Evolutionary conservation across 1,140 invertebrate genomes (phyloP), one percentile per base, ranked within the genome.

Genomic region (Drosophila tristis): DNA sequence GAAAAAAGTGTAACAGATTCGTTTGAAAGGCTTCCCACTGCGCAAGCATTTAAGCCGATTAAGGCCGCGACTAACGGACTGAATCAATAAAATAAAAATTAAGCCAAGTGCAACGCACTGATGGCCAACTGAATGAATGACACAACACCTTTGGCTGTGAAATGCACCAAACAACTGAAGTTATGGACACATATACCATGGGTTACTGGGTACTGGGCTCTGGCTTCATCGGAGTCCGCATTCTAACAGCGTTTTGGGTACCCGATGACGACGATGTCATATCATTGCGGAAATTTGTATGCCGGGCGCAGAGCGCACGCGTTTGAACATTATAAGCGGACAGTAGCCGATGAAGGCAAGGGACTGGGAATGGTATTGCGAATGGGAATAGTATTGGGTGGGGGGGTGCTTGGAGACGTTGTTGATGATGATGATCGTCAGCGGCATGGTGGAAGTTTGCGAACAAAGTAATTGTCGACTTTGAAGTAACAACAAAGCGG

Each of bases 201-300:
- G 20, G 20, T 44, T 63, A 55, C 35, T 16, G 16, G 16, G 16
- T 16, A 13, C 31, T 25, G 35, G 53, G 11, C 6, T 2, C n/a
- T 29, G 51, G 50, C 31, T 48, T 13, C 13, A 0, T 0, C 26
- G 0, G 25, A 49, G 35, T 43, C 26, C 26, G 42, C 66, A 80
- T 80, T 86, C 82, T 81, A 81, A 81, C 20, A 63, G 63, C 80
- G 72, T 74, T 80, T 86, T 50, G 51, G 47, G 16, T 5, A 35
- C 31, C 25, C 53, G 53, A 64, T 50, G 29, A 45, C 31, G 50
- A 60, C 61, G 45, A 48, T 53, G 49, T 55, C 39, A 31, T 13
- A 15, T 43, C 47, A 77, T 54, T 39, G 16, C 59, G 56, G 31
- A 50, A 42, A 82, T 86, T 87, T 87, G 74, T 82, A 86, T 86